Evolutionary conservation across 1,140 invertebrate genomes (phyloP).

Genomic region (Scylla paramamosain): DNA sequence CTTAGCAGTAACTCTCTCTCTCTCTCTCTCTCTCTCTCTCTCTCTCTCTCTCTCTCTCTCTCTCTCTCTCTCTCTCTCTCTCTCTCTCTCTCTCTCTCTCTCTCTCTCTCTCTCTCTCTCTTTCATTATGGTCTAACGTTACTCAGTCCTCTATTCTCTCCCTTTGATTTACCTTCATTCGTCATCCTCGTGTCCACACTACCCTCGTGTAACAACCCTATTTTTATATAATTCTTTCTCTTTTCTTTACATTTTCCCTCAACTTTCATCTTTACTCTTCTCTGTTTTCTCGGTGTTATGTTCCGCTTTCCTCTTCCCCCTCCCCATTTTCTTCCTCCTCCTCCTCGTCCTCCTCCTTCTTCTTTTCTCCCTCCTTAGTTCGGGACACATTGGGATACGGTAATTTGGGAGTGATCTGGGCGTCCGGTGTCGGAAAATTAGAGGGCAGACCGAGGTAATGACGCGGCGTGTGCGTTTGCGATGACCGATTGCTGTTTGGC

Average conservation of each 20-base stretch:
- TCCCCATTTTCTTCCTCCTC: not conserved
- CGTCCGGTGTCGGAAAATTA: constrained; percentile 58
- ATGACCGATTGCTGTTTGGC: constrained; percentile 53
- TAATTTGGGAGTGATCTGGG: constrained; percentile 57
- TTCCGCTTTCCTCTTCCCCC: not conserved
- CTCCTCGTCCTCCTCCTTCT: not conserved
- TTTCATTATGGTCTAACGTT: not conserved
- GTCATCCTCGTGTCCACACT: not conserved
- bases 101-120: constrained; percentile 35
- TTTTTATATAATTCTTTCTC: not conserved
- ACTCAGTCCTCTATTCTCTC: not conserved
- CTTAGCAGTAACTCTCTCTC: constrained; percentile 17
- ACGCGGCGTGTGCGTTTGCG: constrained; percentile 45
- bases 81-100: constrained; percentile 26
- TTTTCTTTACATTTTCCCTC: not conserved
- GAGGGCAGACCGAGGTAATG: constrained; percentile 32
- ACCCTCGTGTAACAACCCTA: not conserved
- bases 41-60: constrained; percentile 46
- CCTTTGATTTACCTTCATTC: not conserved
- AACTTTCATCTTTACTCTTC: too few species aligned
- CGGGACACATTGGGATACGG: constrained; percentile 56
- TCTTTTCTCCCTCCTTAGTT: constrained; percentile 41
- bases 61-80: constrained; percentile 47
- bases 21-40: constrained; percentile 35
- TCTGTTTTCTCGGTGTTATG: not conserved